Evolutionary conservation across 2,797 vertebrate genomes (phyloP), one percentile per base, ranked within the genome.

Genomic region (Clarias pachynema): DNA sequence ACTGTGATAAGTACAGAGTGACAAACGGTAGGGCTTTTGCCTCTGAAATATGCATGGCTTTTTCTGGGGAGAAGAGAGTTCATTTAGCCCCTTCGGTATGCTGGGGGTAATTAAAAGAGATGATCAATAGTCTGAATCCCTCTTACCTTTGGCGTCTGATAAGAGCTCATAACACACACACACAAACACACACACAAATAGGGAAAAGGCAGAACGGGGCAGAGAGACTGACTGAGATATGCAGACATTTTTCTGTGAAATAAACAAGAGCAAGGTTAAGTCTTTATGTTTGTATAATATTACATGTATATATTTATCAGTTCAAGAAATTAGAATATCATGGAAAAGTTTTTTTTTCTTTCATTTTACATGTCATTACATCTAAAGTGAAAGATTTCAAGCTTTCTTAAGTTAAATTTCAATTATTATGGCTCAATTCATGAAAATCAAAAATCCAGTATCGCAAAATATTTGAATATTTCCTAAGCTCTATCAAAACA

Each of bases 31-130:
- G 93, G 92, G 92, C 93, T 93, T 88, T 85, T 70, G 90, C 90
- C 93, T 93, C 87, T 96, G 94, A 95, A 95, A 96, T 96, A 96
- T 96, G 95, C 95, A 95, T 95, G 95, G 93, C 92, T 95, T 94
- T 95, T 94, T 90, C 94, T 92, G 92, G 93, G 88, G 91, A 90
- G 78, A 92, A 93, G 93, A 91, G 91, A 96, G 95, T 95, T 96
- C 95, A 96, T 96, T 96, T 96, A 96, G 94, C 94, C 94, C 92
- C 93, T 92, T 94, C 85, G 91, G 93, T 92, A 93, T 92, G 92
- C 95, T 95, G 91, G 92, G 94, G 94, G 95, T 96, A 96, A 96
- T 96, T 96, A 96, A 96, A 96, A 96, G 93, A 95, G 93, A 95
- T 95, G 95, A 96, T 96, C 95, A 95, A 95, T 96, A 96, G 93